Evolutionary conservation across 1,140 invertebrate species (phyloP).

Genomic region (Trypoxylus dichotomus): DNA sequence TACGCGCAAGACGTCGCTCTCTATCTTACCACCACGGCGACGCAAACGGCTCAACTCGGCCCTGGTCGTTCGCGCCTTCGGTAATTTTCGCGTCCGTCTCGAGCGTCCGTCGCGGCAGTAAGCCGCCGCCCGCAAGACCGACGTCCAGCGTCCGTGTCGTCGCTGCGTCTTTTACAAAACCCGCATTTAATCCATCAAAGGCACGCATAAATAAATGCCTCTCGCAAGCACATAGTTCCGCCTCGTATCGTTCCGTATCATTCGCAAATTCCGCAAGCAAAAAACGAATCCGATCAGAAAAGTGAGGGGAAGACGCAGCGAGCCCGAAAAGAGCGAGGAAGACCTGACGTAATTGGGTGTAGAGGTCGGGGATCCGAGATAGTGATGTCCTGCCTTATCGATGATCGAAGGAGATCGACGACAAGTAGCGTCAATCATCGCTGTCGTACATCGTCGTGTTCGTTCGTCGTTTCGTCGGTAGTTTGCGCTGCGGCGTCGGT

Average conservation of each 20-base stretch:
- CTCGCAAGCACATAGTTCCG: not conserved
- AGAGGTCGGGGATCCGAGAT: not conserved
- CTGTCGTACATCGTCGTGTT: no score
- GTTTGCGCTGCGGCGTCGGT: no score
- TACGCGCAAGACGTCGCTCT: not conserved
- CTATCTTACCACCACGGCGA: not conserved
- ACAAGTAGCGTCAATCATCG: no score
- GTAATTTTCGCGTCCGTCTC: constrained; percentile 11
- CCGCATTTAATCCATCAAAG: not conserved
- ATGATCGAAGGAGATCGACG: not conserved
- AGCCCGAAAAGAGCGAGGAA: not conserved
- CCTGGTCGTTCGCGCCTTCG: not conserved
- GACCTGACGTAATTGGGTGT: no score
- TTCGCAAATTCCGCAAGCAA: no score
- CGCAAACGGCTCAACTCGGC: not conserved
- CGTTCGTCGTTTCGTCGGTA: not conserved
- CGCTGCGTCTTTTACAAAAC: constrained; percentile 20
- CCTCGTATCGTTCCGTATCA: not conserved
- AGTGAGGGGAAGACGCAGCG: not conserved
- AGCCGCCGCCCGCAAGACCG: constrained; percentile 26
- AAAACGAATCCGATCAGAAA: not conserved
- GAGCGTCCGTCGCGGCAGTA: constrained; percentile 24
- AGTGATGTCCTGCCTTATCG: not conserved
- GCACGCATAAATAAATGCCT: not conserved
- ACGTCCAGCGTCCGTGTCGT: constrained; percentile 24